Conservation (phyloP, 2,888 invertebrate species). For the Chironomus tentans region DNA sequence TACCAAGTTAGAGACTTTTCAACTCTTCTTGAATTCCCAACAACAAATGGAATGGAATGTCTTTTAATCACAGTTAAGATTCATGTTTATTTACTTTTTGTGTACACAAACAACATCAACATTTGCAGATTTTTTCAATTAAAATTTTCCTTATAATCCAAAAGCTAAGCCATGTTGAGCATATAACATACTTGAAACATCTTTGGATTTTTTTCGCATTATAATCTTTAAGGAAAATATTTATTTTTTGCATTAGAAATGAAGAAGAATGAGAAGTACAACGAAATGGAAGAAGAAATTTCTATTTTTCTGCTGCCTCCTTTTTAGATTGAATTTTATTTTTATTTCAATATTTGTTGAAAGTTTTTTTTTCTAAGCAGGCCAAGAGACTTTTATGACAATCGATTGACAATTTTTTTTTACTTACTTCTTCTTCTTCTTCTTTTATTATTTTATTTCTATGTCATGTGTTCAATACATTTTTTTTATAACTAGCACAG, state of each 20-base stretch:
- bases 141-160: not conserved
- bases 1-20: too few relatives aligned
- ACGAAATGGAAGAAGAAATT: not conserved
- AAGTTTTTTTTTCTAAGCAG: not conserved
- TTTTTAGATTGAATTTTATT: not conserved
- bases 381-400: conserved; percentile 17
- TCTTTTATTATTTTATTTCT: not conserved
- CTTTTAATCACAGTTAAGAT: too few relatives aligned
- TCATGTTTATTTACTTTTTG: too few relatives aligned
- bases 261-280: not conserved
- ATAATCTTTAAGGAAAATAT: not conserved
- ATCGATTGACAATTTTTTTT: not conserved
- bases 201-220: not conserved
- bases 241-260: not conserved
- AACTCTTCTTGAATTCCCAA: too few relatives aligned
- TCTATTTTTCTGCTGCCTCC: too few relatives aligned
- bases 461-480: conserved; percentile 6
- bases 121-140: not conserved
- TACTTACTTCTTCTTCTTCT: too few relatives aligned
- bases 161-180: too few relatives aligned
- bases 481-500: not conserved
- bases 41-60: too few relatives aligned
- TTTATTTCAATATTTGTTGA: too few relatives aligned
- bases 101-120: too few relatives aligned
- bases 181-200: not conserved